These are phyloP conservation scores for Thermophis baileyi DNA, from an alignment of 2,113 vertebrate genomes.

Conservation along the genomic window DNA sequence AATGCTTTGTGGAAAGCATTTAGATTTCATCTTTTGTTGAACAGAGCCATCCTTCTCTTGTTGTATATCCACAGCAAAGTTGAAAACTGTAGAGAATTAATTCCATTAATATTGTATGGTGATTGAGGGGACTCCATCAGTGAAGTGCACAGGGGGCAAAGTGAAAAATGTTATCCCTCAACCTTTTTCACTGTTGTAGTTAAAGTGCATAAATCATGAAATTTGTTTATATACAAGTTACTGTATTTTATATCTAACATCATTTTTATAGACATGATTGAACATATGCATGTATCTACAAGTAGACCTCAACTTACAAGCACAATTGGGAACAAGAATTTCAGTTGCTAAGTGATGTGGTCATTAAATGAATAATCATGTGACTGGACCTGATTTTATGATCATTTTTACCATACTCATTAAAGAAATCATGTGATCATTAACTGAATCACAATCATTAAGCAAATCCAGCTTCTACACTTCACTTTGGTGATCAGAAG, in stretches of 20 bases:
- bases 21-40: neutral
- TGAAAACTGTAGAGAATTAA: neutral
- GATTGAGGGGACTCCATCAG: neutral
- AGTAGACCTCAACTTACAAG: neutral
- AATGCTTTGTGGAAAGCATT: neutral
- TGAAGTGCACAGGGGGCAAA: neutral
- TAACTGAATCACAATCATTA: neutral
- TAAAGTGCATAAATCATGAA: neutral
- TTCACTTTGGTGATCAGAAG: neutral
- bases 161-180: neutral
- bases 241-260: neutral
- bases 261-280: neutral
- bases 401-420: neutral
- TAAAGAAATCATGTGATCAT: neutral
- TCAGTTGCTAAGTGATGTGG: neutral
- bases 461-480: neutral
- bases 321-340: neutral
- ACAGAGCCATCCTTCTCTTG: neutral
- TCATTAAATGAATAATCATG: neutral
- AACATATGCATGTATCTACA: neutral
- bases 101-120: neutral
- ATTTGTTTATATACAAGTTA: neutral
- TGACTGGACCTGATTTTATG: neutral
- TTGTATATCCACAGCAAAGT: neutral
- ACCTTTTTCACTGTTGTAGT: neutral